Conservation (phyloP, 37 sponge, comb jelly and placozoan genomes). For the Hormiphora californensis region DNA sequence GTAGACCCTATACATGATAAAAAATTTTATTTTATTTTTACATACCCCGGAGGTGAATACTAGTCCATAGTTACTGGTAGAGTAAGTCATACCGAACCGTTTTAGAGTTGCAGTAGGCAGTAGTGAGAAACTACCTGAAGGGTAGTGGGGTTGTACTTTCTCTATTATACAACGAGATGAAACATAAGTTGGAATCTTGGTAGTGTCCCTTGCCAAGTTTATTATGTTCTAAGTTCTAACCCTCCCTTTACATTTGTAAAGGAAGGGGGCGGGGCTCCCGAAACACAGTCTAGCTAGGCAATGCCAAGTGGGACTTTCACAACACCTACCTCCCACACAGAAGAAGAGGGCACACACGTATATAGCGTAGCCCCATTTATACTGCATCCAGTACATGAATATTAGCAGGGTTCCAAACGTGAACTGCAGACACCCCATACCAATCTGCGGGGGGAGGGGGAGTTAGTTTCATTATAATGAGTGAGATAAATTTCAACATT, state of each 20-base stretch:
- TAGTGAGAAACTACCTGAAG: slow-evolving; percentile 45
- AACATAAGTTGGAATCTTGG: too few relatives aligned
- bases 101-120: slow-evolving; percentile 4
- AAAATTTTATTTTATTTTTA: too few relatives aligned
- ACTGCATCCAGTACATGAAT: neutral
- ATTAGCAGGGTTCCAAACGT: neutral
- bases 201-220: too few relatives aligned
- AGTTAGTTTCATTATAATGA: too few relatives aligned
- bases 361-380: slow-evolving; percentile 52
- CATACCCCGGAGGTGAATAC: slow-evolving; percentile 39
- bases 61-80: slow-evolving; percentile 30
- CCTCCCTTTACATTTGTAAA: too few relatives aligned
- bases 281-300: neutral
- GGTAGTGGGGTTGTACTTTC: neutral
- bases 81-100: neutral
- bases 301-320: neutral
- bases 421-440: neutral
- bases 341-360: slow-evolving; percentile 78
- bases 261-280: too few relatives aligned
- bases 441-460: too few relatives aligned
- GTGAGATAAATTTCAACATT: too few relatives aligned
- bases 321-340: slow-evolving; percentile 78
- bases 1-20: too few relatives aligned
- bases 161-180: neutral
- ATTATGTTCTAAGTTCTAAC: too few relatives aligned